Evolutionary conservation across 2,888 invertebrate species (phyloP).

Genomic region (Hybos culiciformis): DNA sequence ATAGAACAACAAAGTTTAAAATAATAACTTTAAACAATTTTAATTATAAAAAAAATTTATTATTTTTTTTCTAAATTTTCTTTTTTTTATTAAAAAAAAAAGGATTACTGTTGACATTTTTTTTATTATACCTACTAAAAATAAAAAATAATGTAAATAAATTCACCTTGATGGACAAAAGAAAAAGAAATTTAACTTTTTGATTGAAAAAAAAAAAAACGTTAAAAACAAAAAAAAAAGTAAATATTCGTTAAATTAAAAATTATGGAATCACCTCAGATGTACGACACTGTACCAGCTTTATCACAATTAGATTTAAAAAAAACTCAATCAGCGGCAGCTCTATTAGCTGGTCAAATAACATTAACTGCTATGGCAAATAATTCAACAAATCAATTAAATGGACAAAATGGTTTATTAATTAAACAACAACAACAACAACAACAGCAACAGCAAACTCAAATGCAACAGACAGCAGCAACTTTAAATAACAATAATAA

Average conservation of each 20-base stretch:
- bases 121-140: neutral
- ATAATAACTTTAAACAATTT: no score
- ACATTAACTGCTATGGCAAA: constrained; percentile 30
- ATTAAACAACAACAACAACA: constrained; percentile 30
- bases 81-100: no score
- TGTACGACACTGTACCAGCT: constrained; percentile 37
- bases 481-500: constrained; percentile 19
- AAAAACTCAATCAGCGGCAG: constrained; percentile 32
- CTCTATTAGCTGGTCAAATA: constrained; percentile 30
- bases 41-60: no score
- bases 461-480: constrained; percentile 31
- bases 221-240: neutral
- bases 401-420: constrained; percentile 15
- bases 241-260: constrained; percentile 20
- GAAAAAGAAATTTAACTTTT: neutral
- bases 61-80: no score
- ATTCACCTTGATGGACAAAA: neutral
- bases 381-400: constrained; percentile 16
- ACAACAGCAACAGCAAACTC: constrained; percentile 32
- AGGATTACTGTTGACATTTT: neutral
- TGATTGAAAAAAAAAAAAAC: neutral
- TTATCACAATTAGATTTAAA: constrained; percentile 35
- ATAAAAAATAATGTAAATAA: neutral
- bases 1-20: no score
- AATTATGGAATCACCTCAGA: constrained; percentile 38